These are phyloP conservation scores for Sebastes oblongus DNA, from an alignment of 2,797 vertebrate genomes.

Conservation along the genomic window DNA sequence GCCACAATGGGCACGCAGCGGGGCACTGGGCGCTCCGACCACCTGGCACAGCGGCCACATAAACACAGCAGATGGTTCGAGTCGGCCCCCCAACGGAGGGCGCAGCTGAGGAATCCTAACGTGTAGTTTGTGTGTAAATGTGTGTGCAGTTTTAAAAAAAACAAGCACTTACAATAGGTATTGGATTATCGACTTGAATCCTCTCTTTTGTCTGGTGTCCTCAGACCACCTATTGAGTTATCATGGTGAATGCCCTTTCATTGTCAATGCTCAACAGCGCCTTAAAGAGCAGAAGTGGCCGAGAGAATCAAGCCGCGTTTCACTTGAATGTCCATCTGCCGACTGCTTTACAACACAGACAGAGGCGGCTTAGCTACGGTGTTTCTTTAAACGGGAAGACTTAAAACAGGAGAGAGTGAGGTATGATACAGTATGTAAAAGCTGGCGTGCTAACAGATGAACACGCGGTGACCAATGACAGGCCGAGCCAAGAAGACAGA, in stretches of 20 bases:
- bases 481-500: slow-evolving; percentile 10
- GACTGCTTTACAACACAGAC: slow-evolving; percentile 5
- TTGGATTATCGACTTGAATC: slow-evolving; percentile 57
- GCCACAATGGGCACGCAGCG: slow-evolving; percentile 58
- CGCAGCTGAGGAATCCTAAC: slow-evolving; percentile 66
- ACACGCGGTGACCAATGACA: neutral
- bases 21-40: slow-evolving; percentile 46
- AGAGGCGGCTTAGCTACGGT: neutral
- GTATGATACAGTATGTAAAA: neutral
- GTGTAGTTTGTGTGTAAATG: slow-evolving; percentile 24
- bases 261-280: slow-evolving; percentile 59
- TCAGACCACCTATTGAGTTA: slow-evolving; percentile 47
- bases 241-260: slow-evolving; percentile 39
- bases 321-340: slow-evolving; percentile 31
- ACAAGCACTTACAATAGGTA: slow-evolving; percentile 43
- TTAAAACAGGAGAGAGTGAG: neutral
- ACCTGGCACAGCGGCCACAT: slow-evolving; percentile 64
- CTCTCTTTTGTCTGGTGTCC: slow-evolving; percentile 40
- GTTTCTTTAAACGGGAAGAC: neutral
- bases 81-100: slow-evolving; percentile 45
- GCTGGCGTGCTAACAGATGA: slow-evolving; percentile 1
- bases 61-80: slow-evolving; percentile 67
- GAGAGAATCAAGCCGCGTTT: slow-evolving; percentile 7
- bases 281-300: slow-evolving; percentile 50
- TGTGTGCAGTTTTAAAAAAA: slow-evolving; percentile 37